phyloP scores from a whole-genome alignment of 2,888 invertebrate species.

The Dromius quadrimaculatus region DNA sequence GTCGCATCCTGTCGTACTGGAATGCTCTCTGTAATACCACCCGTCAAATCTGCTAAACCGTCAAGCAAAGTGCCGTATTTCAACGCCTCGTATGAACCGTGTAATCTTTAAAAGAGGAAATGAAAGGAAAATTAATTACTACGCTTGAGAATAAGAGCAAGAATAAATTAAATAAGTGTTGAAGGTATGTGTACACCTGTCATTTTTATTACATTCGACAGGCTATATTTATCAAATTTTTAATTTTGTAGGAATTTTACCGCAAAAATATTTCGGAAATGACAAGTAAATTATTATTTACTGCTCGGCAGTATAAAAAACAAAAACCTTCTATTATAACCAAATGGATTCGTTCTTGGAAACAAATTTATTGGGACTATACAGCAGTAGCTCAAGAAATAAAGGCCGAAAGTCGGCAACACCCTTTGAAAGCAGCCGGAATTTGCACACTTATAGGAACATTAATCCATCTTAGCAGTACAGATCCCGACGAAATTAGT shows the following conservation, averaged over 20 bases:
- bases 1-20: slow-evolving; percentile 79
- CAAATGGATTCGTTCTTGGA: background rate
- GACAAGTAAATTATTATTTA: background rate
- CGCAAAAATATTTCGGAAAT: background rate
- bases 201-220: slow-evolving; percentile 5
- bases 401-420: background rate
- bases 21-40: slow-evolving; percentile 88
- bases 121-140: background rate
- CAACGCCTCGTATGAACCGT: slow-evolving; percentile 92
- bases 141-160: too few species aligned
- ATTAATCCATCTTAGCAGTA: background rate
- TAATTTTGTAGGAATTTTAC: slow-evolving; percentile 4
- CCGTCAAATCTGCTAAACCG: slow-evolving; percentile 89
- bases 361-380: background rate
- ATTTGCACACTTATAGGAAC: background rate
- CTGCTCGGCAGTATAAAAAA: background rate
- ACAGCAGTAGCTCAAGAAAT: background rate
- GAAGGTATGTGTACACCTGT: too few species aligned
- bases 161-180: too few species aligned
- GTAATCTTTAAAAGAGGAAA: slow-evolving; percentile 74
- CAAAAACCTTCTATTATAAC: background rate
- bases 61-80: slow-evolving; percentile 92
- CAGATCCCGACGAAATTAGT: background rate
- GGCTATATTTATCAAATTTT: slow-evolving; percentile 15
- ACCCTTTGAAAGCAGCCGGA: background rate